Base-by-base conservation (phyloP, 2,797 vertebrate genomes). In the Gymnoscopelus microlampas region DNA sequence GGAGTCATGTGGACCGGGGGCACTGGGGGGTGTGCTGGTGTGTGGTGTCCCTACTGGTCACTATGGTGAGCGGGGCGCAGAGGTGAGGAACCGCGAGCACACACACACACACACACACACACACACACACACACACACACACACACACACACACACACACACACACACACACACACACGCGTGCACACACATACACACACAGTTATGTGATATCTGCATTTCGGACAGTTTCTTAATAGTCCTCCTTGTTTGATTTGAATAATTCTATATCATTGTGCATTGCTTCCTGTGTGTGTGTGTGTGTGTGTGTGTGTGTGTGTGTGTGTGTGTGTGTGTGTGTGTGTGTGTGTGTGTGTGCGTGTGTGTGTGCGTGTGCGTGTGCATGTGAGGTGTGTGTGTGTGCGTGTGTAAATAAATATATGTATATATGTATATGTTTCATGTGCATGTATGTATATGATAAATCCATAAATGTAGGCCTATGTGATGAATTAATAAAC, bases 51-150 rank as follows among this genome's bases (percentile, higher is more conserved):
- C 77, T 95, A 88, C 85, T 95, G 83, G 85, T 95, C 77, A 88
- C 93, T 73, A 88, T 92, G 79, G 94, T 92, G 74, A 90, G 93
- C 87, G 93, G 90, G 80, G 94, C 95, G 85, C 93, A 96, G 87
- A 95, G 95, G 95, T 95, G 93, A 95, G 91, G 19, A 77, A 79
- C 26, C 50, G 6, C 51, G 6, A n/a, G n/a, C 49, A 50, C 49
- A 14, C 49, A 4, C 14, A 51, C 50, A 51, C 49, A n/a, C 49
- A n/a, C 13, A 2, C 49, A 51, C 49, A n/a, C 13, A 51, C 49
- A n/a, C 49, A 51, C 49, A 51, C 49, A n/a, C 13, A 51, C 50
- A 14, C 50, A 51, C 50, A 14, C 50, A 51, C 50, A 29, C 26
- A 29, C 49, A 50, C 49, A 14, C 49, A 4, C 14, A 51, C 50